phyloP scores from a whole-genome alignment of 2,888 invertebrate genomes.

The Listrodromus nycthemerus region DNA sequence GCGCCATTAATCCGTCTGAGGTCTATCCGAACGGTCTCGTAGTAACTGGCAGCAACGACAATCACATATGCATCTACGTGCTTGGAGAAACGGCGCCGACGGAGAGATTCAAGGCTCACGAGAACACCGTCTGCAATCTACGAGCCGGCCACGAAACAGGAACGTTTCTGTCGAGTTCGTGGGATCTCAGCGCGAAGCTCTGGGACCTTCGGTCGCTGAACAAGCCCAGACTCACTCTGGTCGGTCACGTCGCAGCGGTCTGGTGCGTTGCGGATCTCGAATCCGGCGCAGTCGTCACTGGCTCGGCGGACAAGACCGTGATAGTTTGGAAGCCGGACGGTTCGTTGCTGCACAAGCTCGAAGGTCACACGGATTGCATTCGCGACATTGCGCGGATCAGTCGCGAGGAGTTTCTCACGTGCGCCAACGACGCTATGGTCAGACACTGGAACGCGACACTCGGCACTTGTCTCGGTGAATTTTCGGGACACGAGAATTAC shows the following conservation, averaged over 20 bases:
- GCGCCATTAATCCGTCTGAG: conserved; percentile 90
- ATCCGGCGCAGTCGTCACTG: conserved; percentile 90
- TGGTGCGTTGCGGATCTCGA: conserved; percentile 90
- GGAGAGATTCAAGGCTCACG: conserved; percentile 91
- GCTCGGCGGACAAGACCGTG: conserved; percentile 96
- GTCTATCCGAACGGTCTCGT: conserved; percentile 91
- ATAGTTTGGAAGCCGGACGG: conserved; percentile 92
- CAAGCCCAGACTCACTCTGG: conserved; percentile 86
- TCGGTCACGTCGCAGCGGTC: conserved; percentile 93
- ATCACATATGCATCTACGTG: conserved; percentile 92
- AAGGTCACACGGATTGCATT: conserved; percentile 97
- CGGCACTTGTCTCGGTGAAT: conserved; percentile 91
- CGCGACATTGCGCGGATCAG: conserved; percentile 91
- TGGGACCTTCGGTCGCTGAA: conserved; percentile 88
- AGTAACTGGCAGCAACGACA: conserved; percentile 95
- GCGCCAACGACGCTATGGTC: conserved; percentile 96
- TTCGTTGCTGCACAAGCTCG: conserved; percentile 77
- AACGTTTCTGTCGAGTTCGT: conserved; percentile 93
- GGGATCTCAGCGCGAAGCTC: conserved; percentile 95
- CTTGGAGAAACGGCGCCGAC: conserved; percentile 89
- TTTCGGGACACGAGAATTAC: conserved; percentile 94
- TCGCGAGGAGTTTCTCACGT: conserved; percentile 92
- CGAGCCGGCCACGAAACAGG: conserved; percentile 84
- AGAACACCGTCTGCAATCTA: conserved; percentile 89
- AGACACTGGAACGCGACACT: conserved; percentile 92